Conservation (phyloP, 2,888 invertebrate genomes). For the Dryadula phaetusa region DNA sequence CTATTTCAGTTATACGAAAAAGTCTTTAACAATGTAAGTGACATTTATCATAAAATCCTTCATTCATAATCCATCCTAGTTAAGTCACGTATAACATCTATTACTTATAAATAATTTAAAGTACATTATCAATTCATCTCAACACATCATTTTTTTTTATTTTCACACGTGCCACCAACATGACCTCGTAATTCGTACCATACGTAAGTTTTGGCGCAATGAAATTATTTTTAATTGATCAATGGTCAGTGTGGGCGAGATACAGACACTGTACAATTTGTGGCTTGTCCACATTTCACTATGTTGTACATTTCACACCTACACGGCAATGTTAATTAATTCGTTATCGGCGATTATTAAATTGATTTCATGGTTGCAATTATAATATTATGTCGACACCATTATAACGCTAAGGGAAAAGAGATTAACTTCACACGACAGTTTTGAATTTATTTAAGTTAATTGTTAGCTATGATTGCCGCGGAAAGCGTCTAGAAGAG, state of each 20-base stretch:
- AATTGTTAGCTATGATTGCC: too few relatives aligned
- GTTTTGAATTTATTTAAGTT: background rate
- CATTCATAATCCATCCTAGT: too few relatives aligned
- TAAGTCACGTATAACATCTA: background rate
- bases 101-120: background rate
- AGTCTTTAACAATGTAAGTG: too few relatives aligned
- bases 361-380: constrained; percentile 20
- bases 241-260: constrained; percentile 44
- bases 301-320: constrained; percentile 48
- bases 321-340: constrained; percentile 37
- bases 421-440: background rate
- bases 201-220: constrained; percentile 25
- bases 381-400: constrained; percentile 16
- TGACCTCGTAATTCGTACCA: constrained; percentile 20
- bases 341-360: constrained; percentile 28
- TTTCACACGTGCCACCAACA: constrained; percentile 21
- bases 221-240: constrained; percentile 40
- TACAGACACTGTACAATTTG: constrained; percentile 41
- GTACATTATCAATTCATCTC: constrained; percentile 7
- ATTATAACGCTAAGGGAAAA: background rate
- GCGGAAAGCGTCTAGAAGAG: too few relatives aligned
- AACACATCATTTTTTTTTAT: background rate
- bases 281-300: constrained; percentile 46
- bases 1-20: too few relatives aligned
- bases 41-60: too few relatives aligned